A percentile compares a stretch with the other conserved stretches of the same genome.
phyloP scores from a whole-genome alignment of 2,888 invertebrate genomes.

The Machimus atricapillus region DNA sequence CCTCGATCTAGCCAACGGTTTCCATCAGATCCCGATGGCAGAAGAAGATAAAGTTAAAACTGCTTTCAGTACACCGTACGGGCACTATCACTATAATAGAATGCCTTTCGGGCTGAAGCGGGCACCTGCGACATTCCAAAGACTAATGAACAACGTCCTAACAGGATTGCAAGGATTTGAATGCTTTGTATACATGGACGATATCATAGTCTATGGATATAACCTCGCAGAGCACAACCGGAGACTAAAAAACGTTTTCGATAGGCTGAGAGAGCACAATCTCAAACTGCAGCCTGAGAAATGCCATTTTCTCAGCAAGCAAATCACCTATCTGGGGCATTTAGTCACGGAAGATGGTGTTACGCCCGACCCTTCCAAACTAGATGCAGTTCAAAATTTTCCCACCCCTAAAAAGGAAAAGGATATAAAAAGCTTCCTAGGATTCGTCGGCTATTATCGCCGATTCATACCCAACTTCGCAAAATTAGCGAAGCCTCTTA shows the following conservation, averaged over 20 bases:
- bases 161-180: not conserved
- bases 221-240: conserved; percentile 42
- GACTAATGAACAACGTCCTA: conserved; percentile 42
- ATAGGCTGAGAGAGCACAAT: not conserved
- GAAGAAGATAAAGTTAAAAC: conserved; percentile 42
- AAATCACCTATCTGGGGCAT: not conserved
- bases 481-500: not conserved
- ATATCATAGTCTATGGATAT: conserved; percentile 42
- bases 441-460: not conserved
- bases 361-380: not conserved
- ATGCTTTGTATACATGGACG: conserved; percentile 39
- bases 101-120: conserved; percentile 44
- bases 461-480: not conserved
- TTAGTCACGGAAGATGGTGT: not conserved
- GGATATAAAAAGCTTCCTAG: not conserved
- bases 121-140: conserved; percentile 40
- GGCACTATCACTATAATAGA: conserved; percentile 42
- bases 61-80: conserved; percentile 22
- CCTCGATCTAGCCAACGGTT: not conserved
- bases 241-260: conserved; percentile 10
- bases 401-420: not conserved
- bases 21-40: not conserved
- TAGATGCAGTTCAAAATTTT: not conserved
- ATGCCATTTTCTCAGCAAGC: not conserved
- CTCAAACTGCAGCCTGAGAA: conserved; percentile 3